Percentiles rank a stretch among this genome's conserved stretches.
Conservation (phyloP, 2,888 invertebrate genomes). For the Xanthia togata region DNA sequence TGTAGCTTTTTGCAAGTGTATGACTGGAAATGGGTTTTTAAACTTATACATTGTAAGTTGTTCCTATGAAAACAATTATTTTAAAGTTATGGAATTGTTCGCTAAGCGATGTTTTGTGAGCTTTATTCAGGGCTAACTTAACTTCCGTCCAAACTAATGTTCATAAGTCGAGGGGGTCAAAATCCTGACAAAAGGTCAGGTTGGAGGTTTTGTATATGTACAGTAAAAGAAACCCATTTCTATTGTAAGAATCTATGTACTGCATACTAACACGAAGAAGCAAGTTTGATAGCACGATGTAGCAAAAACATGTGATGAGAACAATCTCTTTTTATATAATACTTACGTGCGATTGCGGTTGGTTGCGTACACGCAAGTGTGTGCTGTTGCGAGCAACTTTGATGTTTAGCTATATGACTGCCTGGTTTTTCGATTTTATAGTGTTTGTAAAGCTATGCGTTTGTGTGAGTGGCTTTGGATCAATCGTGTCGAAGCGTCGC, state of each 20-base stretch:
- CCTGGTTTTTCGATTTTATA: conserved; percentile 28
- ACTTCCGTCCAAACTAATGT: conserved; percentile 59
- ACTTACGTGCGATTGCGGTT: conserved; percentile 48
- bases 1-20: conserved; percentile 11
- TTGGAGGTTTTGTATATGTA: conserved; percentile 35
- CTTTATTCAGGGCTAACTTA: conserved; percentile 54
- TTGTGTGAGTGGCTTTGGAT: conserved; percentile 9
- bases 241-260: conserved; percentile 42
- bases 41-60: conserved; percentile 28
- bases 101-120: conserved; percentile 59
- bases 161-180: conserved; percentile 43
- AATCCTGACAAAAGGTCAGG: conserved; percentile 33
- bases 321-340: conserved; percentile 38
- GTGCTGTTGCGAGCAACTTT: conserved; percentile 20
- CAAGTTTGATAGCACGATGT: conserved; percentile 8
- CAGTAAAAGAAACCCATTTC: conserved; percentile 58
- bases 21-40: conserved; percentile 60
- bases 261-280: conserved; percentile 18
- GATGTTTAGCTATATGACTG: conserved; percentile 38
- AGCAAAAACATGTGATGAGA: conserved; percentile 31
- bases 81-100: conserved; percentile 51
- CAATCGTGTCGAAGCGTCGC: conserved; percentile 2
- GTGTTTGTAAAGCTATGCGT: conserved; percentile 11
- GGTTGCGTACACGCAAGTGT: conserved; percentile 12
- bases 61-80: conserved; percentile 28